Base-by-base conservation (phyloP, 2,888 invertebrate species). In the Cerceris ruficornis region DNA sequence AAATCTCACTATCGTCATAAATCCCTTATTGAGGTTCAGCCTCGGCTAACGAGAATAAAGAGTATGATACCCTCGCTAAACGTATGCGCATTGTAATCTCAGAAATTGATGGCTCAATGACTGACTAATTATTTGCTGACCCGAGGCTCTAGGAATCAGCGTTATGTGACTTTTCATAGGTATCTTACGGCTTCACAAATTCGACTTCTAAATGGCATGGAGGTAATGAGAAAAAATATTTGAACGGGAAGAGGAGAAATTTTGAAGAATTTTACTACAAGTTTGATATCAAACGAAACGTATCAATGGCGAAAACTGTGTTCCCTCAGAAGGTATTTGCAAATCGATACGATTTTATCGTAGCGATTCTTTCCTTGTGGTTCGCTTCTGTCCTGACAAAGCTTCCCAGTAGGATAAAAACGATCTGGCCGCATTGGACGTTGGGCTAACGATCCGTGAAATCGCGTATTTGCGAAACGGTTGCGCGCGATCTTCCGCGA, bases 401-500 rank as follows among this genome's bases (percentile, higher is more conserved):
- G 59, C 60, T 67, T 15, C 43, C 49, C 59, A 42, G 69, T 15
- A 11, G 67, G 43, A 52, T 59, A 78, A 78, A 64, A 78, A 71
- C 60, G 61, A 49, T 11, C 41, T 46, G 69, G 14, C 64, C 28
- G 43, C 60, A 55, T 49, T 75, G 39, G 17, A 65, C 65, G 61
- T 17, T 41, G 8, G 15, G 9, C 64, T 64, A 77, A 79, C 77
- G 67, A 70, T 59, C 69, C 70, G 69, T 73, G 69, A 77, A 77
- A 77, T 73, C 73, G 67, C 60, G 64, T 69, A 73, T 67, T 80
- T 73, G 77, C 73, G 52, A 73, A 66, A 69, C 60, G 54, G 61
- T 73, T 64, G 49, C 49, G 57, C 49, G 67, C 41, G 59, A 73
- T 68, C 49, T 67, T 67, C 41, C 17, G 58, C 57, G 60, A 60